Evolutionary conservation across 1,140 invertebrate species (phyloP).

Genomic region (Drosophila elegans): DNA sequence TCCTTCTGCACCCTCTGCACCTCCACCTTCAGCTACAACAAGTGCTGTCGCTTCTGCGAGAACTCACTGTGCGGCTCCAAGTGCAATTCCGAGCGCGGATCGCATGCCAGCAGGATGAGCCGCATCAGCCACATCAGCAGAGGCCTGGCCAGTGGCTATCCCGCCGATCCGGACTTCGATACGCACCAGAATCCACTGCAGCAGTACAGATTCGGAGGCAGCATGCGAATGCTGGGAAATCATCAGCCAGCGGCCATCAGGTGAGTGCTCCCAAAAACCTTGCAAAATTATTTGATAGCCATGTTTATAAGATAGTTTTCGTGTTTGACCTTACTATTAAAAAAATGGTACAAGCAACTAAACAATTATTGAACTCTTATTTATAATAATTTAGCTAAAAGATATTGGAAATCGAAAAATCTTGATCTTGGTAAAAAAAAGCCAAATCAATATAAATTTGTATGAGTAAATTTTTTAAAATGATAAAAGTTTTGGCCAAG

Average conservation of each 20-base stretch:
- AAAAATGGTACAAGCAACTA: too few species aligned
- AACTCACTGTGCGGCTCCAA: constrained; percentile 79
- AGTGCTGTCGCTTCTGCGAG: constrained; percentile 79
- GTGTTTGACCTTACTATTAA: too few species aligned
- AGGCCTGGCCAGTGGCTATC: constrained; percentile 12
- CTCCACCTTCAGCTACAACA: constrained; percentile 82
- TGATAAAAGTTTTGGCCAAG: too few species aligned
- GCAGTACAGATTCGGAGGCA: constrained; percentile 47
- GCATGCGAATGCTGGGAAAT: constrained; percentile 34
- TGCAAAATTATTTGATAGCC: neutral
- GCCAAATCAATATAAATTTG: too few species aligned
- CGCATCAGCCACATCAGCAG: constrained; percentile 35
- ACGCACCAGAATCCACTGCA: constrained; percentile 28
- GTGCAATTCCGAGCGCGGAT: constrained; percentile 75
- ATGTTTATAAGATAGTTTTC: neutral
- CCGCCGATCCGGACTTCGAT: constrained; percentile 22
- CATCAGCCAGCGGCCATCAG: constrained; percentile 58
- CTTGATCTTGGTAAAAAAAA: too few species aligned
- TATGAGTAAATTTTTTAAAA: too few species aligned
- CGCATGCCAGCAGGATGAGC: constrained; percentile 63
- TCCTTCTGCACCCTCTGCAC: constrained; percentile 84
- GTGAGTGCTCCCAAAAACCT: constrained; percentile 17
- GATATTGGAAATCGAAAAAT: too few species aligned
- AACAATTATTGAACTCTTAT: neutral
- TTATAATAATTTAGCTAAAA: too few species aligned